Evolutionary conservation across 2,888 invertebrate species (phyloP), one percentile per base, ranked within the genome.

Genomic region (Tyria jacobaeae): DNA sequence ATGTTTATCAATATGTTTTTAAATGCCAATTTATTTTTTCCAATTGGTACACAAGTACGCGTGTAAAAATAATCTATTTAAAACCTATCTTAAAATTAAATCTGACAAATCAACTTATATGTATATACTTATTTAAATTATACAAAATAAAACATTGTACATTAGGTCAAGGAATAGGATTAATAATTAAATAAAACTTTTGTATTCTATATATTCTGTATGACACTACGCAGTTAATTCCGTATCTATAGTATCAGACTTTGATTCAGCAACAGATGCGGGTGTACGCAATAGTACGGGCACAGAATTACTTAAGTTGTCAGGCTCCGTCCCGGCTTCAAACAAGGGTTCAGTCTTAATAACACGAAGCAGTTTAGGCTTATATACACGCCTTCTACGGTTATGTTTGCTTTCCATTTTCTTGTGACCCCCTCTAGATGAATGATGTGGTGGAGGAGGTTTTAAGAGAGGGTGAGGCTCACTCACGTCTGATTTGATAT

Each of bases 391-490:
- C 62, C 90, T 84, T 69, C 89, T 85, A 21, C 89, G 85, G 49
- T 76, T 80, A 56, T 83, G 80, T 62, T 86, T 88, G 15, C 25
- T 64, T 35, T 90, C 91, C 50, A 76, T 71, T 68, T 85, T 88
- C 44, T 80, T 79, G 58, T 80, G 81, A 39, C 73, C 75, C 47
- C 78, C 78, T 65, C 88, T 82, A 21, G 81, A 66, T 6, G 69
- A 75, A n/a, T 83, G 86, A 1, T 83, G 86, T 1, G 84, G 86
- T 6, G 92, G 90, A 48, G 94, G 94, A 37, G 94, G 94, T 75
- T 92, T 92, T 37, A 94, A 71, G 24, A 94, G 73, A 15, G 92
- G 93, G 68, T 94, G 91, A 2, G 94, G 94, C 65, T 91, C 94
- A 12, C 80, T 79, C 1, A 87, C 64, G 41, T 89, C 84, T 49